Conservation (phyloP, 2,797 vertebrate species). For the Erethizon dorsatum region DNA sequence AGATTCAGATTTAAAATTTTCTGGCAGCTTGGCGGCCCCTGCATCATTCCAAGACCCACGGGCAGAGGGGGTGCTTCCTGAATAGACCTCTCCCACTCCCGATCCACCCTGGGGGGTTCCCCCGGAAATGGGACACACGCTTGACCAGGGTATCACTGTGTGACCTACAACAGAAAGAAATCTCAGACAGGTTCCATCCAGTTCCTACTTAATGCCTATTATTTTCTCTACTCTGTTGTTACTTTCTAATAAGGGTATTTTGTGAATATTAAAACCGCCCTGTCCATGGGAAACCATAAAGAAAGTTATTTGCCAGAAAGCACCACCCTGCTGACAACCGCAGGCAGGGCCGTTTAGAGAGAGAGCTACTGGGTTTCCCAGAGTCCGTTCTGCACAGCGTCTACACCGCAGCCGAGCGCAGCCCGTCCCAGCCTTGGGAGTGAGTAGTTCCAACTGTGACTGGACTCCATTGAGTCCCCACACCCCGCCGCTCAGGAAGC, state of each 20-base stretch:
- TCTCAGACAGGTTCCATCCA: neutral
- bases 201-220: constrained; percentile 33
- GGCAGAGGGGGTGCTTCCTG: neutral
- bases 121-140: neutral
- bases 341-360: neutral
- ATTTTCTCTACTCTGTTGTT: constrained; percentile 40
- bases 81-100: neutral
- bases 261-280: constrained; percentile 64
- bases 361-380: neutral
- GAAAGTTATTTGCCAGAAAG: constrained; percentile 22
- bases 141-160: neutral
- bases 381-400: neutral
- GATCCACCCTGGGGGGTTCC: neutral
- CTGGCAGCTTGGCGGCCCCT: neutral
- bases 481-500: constrained; percentile 73
- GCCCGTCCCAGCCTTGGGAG: neutral
- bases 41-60: neutral
- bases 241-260: constrained; percentile 57
- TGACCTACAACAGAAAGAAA: neutral
- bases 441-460: constrained; percentile 27
- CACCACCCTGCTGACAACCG: neutral
- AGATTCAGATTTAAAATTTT: neutral
- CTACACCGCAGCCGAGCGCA: neutral
- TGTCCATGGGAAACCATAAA: neutral
- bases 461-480: constrained; percentile 17